phyloP scores from a whole-genome alignment of 2,113 vertebrate genomes.

The Pelusios castaneus region DNA sequence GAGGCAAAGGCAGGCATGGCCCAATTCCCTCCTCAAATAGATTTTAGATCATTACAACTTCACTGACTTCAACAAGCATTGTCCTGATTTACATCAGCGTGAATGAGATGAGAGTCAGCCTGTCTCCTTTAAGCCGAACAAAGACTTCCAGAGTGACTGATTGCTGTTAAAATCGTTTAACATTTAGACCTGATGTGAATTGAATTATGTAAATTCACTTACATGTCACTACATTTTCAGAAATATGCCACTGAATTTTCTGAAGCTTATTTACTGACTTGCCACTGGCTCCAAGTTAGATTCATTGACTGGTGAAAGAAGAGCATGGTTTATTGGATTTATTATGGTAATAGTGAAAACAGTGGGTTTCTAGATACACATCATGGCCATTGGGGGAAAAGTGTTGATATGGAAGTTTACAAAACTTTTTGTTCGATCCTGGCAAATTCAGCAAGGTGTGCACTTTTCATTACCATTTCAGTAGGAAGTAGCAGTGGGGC shows the following conservation, averaged over 20 bases:
- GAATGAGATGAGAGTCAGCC: background rate
- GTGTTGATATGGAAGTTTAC: background rate
- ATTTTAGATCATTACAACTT: background rate
- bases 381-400: background rate
- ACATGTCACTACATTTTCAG: background rate
- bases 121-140: background rate
- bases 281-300: background rate
- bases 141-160: background rate
- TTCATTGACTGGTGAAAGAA: background rate
- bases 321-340: background rate
- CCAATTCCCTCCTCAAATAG: background rate
- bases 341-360: background rate
- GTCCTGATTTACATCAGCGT: background rate
- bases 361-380: background rate
- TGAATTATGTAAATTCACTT: background rate
- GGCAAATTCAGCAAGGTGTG: background rate
- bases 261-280: background rate
- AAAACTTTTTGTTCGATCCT: background rate
- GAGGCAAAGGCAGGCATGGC: background rate
- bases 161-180: conserved; percentile 43
- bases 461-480: background rate
- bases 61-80: background rate
- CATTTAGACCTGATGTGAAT: background rate
- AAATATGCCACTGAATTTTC: background rate
- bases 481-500: background rate